These are phyloP conservation scores for Bufo bufo DNA, from an alignment of 2,113 vertebrate genomes.

Conservation along the genomic window DNA sequence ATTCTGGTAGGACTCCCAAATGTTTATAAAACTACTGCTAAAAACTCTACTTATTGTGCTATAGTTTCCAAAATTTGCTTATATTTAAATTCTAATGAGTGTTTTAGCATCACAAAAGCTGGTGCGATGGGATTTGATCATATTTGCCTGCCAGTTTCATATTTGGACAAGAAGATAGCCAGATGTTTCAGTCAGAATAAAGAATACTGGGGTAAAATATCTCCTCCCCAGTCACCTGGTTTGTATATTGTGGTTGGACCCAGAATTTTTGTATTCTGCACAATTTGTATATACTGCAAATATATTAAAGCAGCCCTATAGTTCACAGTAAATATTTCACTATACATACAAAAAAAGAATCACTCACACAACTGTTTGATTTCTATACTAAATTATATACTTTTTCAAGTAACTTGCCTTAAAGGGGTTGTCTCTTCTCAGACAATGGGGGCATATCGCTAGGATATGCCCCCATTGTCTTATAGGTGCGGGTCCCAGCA, in stretches of 20 bases:
- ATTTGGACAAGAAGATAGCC: conserved; percentile 29
- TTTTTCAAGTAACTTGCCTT: too few species aligned
- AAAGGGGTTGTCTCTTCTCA: too few species aligned
- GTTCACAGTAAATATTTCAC: too few species aligned
- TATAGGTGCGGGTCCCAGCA: too few species aligned
- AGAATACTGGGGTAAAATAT: conserved; percentile 26
- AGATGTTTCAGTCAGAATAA: conserved; percentile 44
- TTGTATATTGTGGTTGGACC: not conserved
- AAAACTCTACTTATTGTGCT: conserved; percentile 32
- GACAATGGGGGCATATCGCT: too few species aligned
- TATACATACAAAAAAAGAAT: too few species aligned
- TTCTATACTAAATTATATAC: too few species aligned
- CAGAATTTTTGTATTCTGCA: too few species aligned
- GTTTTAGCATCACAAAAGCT: conserved; percentile 32
- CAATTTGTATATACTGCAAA: too few species aligned
- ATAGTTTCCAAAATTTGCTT: conserved; percentile 44
- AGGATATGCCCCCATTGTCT: too few species aligned
- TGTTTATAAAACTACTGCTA: conserved; percentile 45
- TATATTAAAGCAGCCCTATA: too few species aligned
- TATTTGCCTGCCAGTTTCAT: conserved; percentile 31
- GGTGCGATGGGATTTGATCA: conserved; percentile 36
- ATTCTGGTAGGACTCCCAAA: conserved; percentile 43
- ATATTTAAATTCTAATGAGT: conserved; percentile 54
- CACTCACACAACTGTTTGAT: too few species aligned
- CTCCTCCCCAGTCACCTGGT: not conserved